Conservation (phyloP, 2,888 invertebrate genomes). For the Saturnia pavonia region DNA sequence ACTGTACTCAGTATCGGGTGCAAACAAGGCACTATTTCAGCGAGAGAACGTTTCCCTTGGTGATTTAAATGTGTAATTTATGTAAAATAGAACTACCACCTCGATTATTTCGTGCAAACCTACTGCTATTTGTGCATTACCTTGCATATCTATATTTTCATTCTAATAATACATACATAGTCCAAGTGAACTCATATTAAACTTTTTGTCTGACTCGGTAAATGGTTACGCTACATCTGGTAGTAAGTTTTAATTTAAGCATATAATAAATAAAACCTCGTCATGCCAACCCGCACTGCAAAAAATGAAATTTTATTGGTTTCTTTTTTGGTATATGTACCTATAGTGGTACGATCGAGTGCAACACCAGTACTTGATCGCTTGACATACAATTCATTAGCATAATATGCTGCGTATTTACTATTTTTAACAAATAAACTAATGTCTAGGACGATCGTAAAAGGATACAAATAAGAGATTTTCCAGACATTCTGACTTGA, state of each 20-base stretch:
- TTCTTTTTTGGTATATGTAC: too few relatives aligned
- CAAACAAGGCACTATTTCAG: slow-evolving; percentile 12
- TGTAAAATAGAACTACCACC: slow-evolving; percentile 10
- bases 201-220: not conserved
- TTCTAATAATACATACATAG: not conserved
- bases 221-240: not conserved
- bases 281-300: not conserved
- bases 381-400: too few relatives aligned
- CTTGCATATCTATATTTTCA: not conserved
- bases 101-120: slow-evolving; percentile 5
- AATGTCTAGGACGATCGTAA: too few relatives aligned
- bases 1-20: slow-evolving; percentile 7
- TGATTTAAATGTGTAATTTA: slow-evolving; percentile 16
- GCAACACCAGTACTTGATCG: too few relatives aligned
- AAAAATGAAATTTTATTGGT: too few relatives aligned
- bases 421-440: too few relatives aligned
- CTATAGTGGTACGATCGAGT: too few relatives aligned
- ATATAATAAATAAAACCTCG: not conserved
- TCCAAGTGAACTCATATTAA: not conserved
- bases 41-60: slow-evolving; percentile 10
- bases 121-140: not conserved
- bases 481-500: too few relatives aligned
- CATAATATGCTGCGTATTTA: too few relatives aligned
- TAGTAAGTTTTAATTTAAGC: not conserved
- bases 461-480: too few relatives aligned